Conservation (phyloP, 2,888 invertebrate genomes). For the Osedax frankpressi region DNA sequence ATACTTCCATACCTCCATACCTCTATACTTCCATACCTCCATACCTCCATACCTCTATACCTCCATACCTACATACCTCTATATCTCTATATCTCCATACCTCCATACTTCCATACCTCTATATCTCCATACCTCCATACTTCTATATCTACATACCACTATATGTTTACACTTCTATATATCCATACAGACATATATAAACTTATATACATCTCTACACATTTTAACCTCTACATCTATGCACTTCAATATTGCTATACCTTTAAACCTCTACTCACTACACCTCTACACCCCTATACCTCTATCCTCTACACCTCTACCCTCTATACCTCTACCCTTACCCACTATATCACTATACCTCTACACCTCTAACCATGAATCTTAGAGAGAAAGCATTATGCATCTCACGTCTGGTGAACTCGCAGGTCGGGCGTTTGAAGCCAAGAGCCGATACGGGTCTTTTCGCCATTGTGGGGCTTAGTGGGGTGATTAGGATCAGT, state of each 20-base stretch:
- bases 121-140: neutral
- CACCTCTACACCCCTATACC: too few species aligned
- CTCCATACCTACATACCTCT: too few species aligned
- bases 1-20: neutral
- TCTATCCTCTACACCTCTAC: too few species aligned
- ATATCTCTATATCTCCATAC: too few species aligned
- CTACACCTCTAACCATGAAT: conserved; percentile 2
- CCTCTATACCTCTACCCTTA: too few species aligned
- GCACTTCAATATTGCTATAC: too few species aligned
- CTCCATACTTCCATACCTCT: too few species aligned
- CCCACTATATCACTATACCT: too few species aligned
- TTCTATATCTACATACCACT: neutral
- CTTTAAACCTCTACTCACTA: too few species aligned
- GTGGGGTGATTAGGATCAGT: neutral
- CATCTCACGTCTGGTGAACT: conserved; percentile 53
- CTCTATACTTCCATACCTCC: too few species aligned
- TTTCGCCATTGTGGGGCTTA: conserved; percentile 44
- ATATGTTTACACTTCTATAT: too few species aligned
- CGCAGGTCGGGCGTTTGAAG: conserved; percentile 54
- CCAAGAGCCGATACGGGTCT: conserved; percentile 58
- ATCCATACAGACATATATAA: conserved; percentile 3
- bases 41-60: neutral
- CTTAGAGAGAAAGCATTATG: conserved; percentile 48
- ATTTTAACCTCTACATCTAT: too few species aligned
- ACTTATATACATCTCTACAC: neutral